Percentiles rank a stretch among this genome's conserved stretches.
phyloP scores from a whole-genome alignment of 1,140 invertebrate genomes.

The Aphidius gifuensis region DNA sequence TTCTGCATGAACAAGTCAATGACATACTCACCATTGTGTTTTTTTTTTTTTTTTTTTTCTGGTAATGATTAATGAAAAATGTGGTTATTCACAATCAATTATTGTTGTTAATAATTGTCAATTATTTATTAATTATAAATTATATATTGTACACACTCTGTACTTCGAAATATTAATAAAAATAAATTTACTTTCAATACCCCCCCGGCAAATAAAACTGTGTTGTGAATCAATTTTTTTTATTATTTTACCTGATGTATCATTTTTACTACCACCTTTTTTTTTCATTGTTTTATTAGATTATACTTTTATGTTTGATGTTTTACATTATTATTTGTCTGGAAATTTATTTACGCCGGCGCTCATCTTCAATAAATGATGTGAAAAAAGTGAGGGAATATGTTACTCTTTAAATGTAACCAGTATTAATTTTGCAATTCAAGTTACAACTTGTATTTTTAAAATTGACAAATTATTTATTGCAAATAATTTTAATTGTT shows the following conservation, averaged over 20 bases:
- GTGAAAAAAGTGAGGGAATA: conserved; percentile 5
- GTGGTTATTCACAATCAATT: not conserved
- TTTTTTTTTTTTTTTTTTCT: not conserved
- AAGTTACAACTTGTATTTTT: no score
- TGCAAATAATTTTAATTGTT: no score
- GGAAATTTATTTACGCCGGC: not conserved
- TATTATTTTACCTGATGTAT: no score
- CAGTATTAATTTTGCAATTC: no score
- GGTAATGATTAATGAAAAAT: not conserved
- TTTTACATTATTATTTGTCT: conserved; percentile 4
- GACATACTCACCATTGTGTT: no score
- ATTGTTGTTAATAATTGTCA: conserved; percentile 16
- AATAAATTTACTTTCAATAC: conserved; percentile 45
- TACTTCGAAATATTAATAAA: conserved; percentile 43
- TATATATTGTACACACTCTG: conserved; percentile 22
- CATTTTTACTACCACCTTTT: not conserved
- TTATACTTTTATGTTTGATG: conserved; percentile 9
- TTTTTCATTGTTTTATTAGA: conserved; percentile 21
- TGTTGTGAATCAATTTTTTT: conserved; percentile 8
- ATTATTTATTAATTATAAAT: conserved; percentile 1
- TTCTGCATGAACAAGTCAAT: no score
- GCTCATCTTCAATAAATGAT: conserved; percentile 1
- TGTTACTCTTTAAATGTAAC: not conserved
- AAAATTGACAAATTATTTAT: no score
- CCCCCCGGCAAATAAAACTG: conserved; percentile 27